A percentile compares a stretch with the other conserved stretches of the same genome.
phyloP scores from a whole-genome alignment of 2,797 vertebrate species.

The Synaphobranchus kaupii region DNA sequence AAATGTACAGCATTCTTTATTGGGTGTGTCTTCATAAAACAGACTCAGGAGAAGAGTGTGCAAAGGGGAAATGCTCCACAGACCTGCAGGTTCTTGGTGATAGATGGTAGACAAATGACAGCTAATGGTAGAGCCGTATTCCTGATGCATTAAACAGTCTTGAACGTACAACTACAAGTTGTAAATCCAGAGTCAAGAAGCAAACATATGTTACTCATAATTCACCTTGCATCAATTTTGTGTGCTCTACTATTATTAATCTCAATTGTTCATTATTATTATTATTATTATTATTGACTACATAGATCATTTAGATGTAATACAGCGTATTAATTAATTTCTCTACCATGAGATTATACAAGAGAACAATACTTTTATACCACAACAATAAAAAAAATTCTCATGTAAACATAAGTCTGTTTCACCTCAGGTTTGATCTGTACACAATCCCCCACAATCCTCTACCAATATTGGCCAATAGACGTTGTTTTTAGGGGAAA shows the following conservation, averaged over 20 bases:
- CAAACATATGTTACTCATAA: not conserved
- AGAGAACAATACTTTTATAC: not conserved
- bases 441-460: not conserved
- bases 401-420: not conserved
- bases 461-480: not conserved
- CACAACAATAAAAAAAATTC: not conserved
- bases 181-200: slow-evolving; percentile 5
- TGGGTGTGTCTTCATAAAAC: not conserved
- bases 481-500: slow-evolving; percentile 8
- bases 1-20: not conserved
- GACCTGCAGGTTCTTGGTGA: not conserved
- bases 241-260: not conserved
- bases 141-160: not conserved
- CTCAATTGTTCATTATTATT: not conserved
- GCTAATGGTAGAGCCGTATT: not conserved
- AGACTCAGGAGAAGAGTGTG: not conserved
- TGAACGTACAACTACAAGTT: not conserved
- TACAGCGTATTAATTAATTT: not conserved
- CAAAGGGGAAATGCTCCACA: not conserved
- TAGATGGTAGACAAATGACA: not conserved
- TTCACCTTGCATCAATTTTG: not conserved
- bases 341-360: not conserved
- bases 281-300: not conserved
- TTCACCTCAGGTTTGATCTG: not conserved
- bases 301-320: not conserved